Evolutionary conservation across 2,888 invertebrate genomes (phyloP), one percentile per base, ranked within the genome.

Genomic region (Archaeoteleia sp.): DNA sequence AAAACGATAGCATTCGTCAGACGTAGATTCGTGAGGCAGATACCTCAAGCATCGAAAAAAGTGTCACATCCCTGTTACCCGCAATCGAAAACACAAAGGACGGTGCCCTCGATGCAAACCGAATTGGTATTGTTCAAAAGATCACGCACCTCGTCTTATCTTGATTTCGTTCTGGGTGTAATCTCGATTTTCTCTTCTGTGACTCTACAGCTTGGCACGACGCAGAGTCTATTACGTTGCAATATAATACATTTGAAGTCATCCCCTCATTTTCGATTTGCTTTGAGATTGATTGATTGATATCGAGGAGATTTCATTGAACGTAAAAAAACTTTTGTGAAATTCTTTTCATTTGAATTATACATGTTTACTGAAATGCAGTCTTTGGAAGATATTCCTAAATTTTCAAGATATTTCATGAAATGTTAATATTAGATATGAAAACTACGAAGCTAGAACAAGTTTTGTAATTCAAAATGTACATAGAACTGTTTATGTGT

Each of bases 121-220:
- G 51, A 49, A 51, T 37, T 60, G 13, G 43, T 29, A 34, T 67
- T 51, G 53, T 63, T 27, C 15, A 43, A 58, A 62, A 58, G 30
- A 15, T 9, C 29, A 39, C 29, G 37, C 39, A 27, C 23, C 49
- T 29, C 25, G 17, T 39, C 49, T 39, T 51, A 51, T 51, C 49
- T 51, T 17, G 27, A 14, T 39, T 51, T 51, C 49, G 27, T 51
- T 51, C 49, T 29, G 17, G 1, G 4, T 12, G 17, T 29, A 39
- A 51, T 51, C 49, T 51, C 39, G 29, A 37, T 39, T 37, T 39
- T 39, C 29, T 23, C 9, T 12, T 35, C 29, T 8, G 32, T 20
- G 17, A 27, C 25, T 42, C 27, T 39, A 9, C 20, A 20, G 13
- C 35, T 5, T n/a, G 35, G n/a, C 14, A 10, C 39, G 39, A 15